Evolutionary conservation across 2,797 vertebrate species (phyloP).

Genomic region (Lophotriccus pileatus): DNA sequence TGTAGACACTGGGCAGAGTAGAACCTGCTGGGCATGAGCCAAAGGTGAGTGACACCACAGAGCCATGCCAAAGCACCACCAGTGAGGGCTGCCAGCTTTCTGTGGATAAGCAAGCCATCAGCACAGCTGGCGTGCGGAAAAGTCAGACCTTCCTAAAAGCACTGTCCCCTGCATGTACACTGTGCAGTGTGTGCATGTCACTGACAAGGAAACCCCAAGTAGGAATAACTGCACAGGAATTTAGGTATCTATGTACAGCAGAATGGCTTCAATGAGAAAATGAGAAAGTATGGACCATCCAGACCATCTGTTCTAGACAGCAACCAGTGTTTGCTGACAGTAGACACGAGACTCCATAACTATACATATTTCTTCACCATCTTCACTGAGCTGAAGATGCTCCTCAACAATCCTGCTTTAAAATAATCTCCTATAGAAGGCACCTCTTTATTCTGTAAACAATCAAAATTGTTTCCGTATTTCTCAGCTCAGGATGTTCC

Average conservation of each 20-base stretch:
- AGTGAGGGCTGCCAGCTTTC: not conserved
- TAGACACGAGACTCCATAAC: not conserved
- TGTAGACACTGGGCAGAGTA: not conserved
- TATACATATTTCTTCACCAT: not conserved
- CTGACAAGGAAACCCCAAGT: not conserved
- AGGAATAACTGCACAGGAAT: not conserved
- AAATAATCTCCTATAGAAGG: not conserved
- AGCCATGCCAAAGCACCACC: not conserved
- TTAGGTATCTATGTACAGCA: not conserved
- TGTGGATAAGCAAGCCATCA: not conserved
- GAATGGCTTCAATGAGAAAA: not conserved
- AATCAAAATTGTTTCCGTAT: not conserved
- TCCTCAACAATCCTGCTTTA: not conserved
- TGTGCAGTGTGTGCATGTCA: rapidly evolving
- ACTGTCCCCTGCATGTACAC: not conserved
- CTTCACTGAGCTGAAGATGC: not conserved
- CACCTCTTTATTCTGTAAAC: not conserved
- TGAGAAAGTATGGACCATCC: not conserved
- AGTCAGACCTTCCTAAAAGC: not conserved
- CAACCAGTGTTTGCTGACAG: not conserved
- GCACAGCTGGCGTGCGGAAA: rapidly evolving
- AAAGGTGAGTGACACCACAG: not conserved
- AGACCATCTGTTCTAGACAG: not conserved
- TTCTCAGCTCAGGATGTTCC: not conserved
- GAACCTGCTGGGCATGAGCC: not conserved